Evolutionary conservation across 2,888 invertebrate genomes (phyloP), one percentile per base, ranked within the genome.

Genomic region (Harpalus rubripes): DNA sequence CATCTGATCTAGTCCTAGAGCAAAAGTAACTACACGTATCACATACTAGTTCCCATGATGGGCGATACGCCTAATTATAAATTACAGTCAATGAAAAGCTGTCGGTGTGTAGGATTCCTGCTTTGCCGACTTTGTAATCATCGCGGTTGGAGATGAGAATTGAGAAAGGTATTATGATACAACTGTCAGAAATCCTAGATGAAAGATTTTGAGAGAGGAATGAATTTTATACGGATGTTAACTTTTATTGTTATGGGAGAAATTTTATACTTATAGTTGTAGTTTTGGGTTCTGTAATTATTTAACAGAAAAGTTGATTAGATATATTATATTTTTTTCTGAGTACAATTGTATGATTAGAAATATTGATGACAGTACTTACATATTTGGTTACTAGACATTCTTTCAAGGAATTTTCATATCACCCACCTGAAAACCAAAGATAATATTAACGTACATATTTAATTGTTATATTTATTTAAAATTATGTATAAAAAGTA

Each of bases 51-150:
- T 68, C 68, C 68, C 68, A 68, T 32, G 32, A 15, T n/a, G 32
- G 68, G 26, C 58, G 32, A 59, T 59, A 63, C 59, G 18, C 39
- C 74, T 59, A 82, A 82, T 82, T 82, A 72, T 82, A 82, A 68
- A 72, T 81, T 72, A 68, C 65, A 82, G 72, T 39, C 59, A 82
- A 82, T 82, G 72, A 72, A 82, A 82, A 59, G 72, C 41, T 82
- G 65, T 81, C 52, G 68, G 65, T 39, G 61, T 82, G 59, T 82
- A 82, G 59, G 39, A 82, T 72, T 82, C 65, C 68, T 72, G 39
- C 72, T 56, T 58, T 82, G 56, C 74, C 82, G 58, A 74, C 82
- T 74, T 56, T 82, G 65, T 82, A 58, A 82, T 82, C 72, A 82
- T 72, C 82, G 52, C 82, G 32, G 82, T 26, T 68, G 81, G 81